These are phyloP conservation scores for Tamandua tetradactyla DNA, from an alignment of 2,797 vertebrate genomes.

Conservation along the genomic window DNA sequence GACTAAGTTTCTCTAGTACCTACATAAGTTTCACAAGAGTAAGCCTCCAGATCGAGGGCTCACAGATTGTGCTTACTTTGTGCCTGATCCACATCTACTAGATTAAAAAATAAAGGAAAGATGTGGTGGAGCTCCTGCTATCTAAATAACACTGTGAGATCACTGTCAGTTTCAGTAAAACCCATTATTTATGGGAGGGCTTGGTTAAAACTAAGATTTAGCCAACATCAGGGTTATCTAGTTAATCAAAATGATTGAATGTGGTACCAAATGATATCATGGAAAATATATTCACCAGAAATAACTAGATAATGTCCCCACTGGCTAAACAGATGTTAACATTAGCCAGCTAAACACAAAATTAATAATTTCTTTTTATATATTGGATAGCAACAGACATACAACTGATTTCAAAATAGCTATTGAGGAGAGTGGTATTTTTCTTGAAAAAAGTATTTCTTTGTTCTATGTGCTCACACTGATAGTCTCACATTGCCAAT, in stretches of 20 bases:
- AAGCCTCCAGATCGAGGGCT: too few relatives aligned
- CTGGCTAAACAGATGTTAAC: background rate
- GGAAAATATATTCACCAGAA: background rate
- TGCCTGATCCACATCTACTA: background rate
- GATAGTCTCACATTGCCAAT: background rate
- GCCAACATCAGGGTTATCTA: background rate
- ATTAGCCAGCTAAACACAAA: background rate
- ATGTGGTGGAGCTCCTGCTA: background rate
- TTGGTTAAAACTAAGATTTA: background rate
- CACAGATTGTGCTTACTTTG: background rate
- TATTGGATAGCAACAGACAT: background rate
- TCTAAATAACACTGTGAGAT: background rate
- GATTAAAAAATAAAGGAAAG: background rate
- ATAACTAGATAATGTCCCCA: background rate
- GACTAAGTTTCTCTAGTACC: too few relatives aligned
- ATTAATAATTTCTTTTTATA: background rate
- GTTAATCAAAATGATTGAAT: background rate
- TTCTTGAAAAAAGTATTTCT: background rate
- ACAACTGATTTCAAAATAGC: background rate
- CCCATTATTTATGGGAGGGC: background rate
- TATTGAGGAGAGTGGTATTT: background rate
- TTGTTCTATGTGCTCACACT: background rate
- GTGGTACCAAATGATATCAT: background rate
- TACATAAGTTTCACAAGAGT: too few relatives aligned
- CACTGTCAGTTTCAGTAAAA: background rate